Conservation (phyloP, 2,113 vertebrate species). For the Monarcha castaneiventris region DNA sequence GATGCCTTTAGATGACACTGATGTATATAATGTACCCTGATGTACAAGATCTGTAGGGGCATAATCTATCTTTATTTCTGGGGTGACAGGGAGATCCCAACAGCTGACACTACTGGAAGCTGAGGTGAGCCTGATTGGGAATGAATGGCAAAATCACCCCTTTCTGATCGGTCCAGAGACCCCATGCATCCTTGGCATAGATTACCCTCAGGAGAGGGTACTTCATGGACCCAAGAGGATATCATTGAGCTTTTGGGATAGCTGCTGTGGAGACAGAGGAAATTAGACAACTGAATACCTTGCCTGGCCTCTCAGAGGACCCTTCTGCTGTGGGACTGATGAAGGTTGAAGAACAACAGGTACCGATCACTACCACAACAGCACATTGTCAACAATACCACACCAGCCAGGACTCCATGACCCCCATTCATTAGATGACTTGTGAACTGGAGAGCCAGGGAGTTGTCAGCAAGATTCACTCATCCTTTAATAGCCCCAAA, state of each 20-base stretch:
- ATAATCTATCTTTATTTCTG: not conserved
- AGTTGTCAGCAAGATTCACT: not conserved
- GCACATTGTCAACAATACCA: not conserved
- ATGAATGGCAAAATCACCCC: not conserved
- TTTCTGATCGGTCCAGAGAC: no score
- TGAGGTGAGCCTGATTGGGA: not conserved
- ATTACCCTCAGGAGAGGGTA: not conserved
- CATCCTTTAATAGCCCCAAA: not conserved
- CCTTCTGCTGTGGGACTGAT: not conserved
- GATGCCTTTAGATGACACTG: not conserved
- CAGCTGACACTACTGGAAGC: not conserved
- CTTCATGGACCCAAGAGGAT: not conserved
- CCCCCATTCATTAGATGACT: not conserved
- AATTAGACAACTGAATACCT: not conserved
- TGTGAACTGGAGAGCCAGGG: not conserved
- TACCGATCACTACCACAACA: not conserved
- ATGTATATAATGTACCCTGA: not conserved
- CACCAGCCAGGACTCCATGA: no score
- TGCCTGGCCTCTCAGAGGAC: no score
- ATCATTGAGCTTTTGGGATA: not conserved
- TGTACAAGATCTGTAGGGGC: not conserved
- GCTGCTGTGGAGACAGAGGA: not conserved
- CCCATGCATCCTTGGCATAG: not conserved
- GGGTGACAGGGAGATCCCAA: not conserved
- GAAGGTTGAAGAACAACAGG: not conserved